These are phyloP conservation scores for Nothoprocta pentlandii DNA, from an alignment of 2,113 vertebrate genomes.

Conservation along the genomic window DNA sequence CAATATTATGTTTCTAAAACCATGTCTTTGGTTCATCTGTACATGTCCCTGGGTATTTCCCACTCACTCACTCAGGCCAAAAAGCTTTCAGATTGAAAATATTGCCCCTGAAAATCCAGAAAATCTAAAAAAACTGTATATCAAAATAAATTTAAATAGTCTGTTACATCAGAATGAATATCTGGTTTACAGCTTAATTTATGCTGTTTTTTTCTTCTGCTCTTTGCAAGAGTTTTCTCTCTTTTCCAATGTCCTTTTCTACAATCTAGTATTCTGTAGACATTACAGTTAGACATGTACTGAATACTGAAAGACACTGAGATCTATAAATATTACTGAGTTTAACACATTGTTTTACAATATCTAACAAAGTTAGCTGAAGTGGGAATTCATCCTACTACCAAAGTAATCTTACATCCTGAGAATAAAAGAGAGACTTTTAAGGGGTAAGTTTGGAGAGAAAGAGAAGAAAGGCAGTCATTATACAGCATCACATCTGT, in stretches of 20 bases:
- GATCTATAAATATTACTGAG: slow-evolving; percentile 5
- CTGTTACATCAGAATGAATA: neutral
- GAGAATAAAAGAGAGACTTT: slow-evolving; percentile 19
- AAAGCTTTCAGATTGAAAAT: slow-evolving; percentile 7
- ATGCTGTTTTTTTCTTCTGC: neutral
- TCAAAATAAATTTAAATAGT: neutral
- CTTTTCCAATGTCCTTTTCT: neutral
- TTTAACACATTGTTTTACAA: neutral
- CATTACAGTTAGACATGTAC: neutral
- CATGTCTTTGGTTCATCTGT: neutral
- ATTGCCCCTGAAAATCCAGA: slow-evolving; percentile 29
- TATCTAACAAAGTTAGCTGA: neutral
- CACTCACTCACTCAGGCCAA: neutral
- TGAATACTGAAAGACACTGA: neutral
- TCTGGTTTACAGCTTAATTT: slow-evolving; percentile 6
- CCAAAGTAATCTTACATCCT: neutral
- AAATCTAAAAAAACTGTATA: slow-evolving; percentile 29
- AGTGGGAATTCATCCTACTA: neutral
- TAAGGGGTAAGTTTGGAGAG: neutral
- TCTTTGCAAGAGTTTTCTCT: neutral
- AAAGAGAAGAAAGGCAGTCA: neutral
- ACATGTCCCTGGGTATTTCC: neutral
- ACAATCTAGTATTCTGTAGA: neutral
- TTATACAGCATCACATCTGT: neutral
- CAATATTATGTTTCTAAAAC: neutral